Conservation (phyloP, 2,113 vertebrate species). For the Sinocyclocheilus maitianheensis region DNA sequence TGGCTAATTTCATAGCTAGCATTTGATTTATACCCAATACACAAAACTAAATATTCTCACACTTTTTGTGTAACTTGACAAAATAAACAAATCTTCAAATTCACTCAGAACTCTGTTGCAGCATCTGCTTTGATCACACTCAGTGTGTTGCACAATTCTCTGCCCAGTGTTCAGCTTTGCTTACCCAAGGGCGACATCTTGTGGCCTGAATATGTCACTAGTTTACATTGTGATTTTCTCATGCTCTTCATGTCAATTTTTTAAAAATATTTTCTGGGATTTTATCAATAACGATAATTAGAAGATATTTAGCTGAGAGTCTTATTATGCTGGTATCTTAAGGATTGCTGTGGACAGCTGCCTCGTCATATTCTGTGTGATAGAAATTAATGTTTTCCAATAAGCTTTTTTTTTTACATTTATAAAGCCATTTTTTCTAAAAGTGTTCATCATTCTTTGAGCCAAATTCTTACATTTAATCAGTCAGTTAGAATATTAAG, state of each 20-base stretch:
- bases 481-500: too few species aligned
- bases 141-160: not conserved
- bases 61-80: not conserved
- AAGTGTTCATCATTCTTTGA: too few species aligned
- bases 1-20: not conserved
- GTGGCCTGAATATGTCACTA: not conserved
- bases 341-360: too few species aligned
- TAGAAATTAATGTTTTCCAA: too few species aligned
- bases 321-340: too few species aligned
- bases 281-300: too few species aligned
- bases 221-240: not conserved
- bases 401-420: too few species aligned
- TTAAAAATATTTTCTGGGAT: too few species aligned
- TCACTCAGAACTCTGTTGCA: not conserved
- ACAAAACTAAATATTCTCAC: not conserved
- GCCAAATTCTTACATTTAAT: too few species aligned
- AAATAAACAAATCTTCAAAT: not conserved
- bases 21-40: not conserved
- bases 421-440: too few species aligned
- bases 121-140: not conserved
- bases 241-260: not conserved
- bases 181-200: not conserved
- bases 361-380: too few species aligned
- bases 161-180: not conserved
- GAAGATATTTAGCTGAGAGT: too few species aligned